A percentile compares a stretch with the other conserved stretches of the same genome.
phyloP scores from a whole-genome alignment of 2,888 invertebrate genomes.

The Scaptomyza parva region DNA sequence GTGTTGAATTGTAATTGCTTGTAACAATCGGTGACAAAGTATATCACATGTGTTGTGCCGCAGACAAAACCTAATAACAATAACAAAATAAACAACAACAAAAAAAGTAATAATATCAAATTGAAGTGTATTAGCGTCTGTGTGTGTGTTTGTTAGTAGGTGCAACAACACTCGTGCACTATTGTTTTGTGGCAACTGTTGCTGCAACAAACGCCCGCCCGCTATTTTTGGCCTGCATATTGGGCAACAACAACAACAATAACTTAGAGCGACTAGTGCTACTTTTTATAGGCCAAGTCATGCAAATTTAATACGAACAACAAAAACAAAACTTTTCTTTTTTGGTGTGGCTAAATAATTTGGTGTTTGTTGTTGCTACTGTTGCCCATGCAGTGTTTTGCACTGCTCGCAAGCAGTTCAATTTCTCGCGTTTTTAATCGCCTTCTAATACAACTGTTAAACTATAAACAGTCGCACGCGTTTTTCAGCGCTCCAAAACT shows the following conservation, averaged over 20 bases:
- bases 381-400: constrained; percentile 11
- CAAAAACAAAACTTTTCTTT: constrained; percentile 14
- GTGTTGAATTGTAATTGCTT: constrained; percentile 13
- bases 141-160: constrained; percentile 35
- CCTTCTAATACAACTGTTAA: too few species aligned
- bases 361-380: constrained; percentile 27
- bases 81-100: constrained; percentile 29
- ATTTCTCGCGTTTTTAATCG: too few species aligned
- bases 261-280: constrained; percentile 20
- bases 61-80: constrained; percentile 48
- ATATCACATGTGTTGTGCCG: constrained; percentile 9
- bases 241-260: constrained; percentile 52
- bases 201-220: constrained; percentile 64
- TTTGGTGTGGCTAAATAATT: constrained; percentile 39
- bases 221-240: constrained; percentile 63
- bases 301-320: constrained; percentile 42
- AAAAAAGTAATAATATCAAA: not conserved
- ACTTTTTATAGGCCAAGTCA: constrained; percentile 45
- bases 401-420: constrained; percentile 6
- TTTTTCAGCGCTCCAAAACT: constrained; percentile 26
- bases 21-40: constrained; percentile 39
- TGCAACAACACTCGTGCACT: constrained; percentile 54
- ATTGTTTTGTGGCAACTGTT: constrained; percentile 62
- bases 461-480: constrained; percentile 19
- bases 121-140: constrained; percentile 14